phyloP scores from a whole-genome alignment of 2,113 vertebrate genomes.

The Petrocephalus zakoni region DNA sequence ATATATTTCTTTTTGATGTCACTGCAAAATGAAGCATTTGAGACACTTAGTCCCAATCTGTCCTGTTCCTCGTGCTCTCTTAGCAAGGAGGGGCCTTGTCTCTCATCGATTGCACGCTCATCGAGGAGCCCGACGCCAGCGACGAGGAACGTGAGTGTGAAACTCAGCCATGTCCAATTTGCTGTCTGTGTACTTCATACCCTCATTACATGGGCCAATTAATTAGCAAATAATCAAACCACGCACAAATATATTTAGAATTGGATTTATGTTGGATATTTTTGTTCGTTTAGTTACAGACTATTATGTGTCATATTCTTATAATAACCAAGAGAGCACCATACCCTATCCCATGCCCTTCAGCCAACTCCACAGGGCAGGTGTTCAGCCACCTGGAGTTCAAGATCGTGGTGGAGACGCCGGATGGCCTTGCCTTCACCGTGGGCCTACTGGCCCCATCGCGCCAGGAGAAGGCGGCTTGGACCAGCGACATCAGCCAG shows the following conservation, averaged over 20 bases:
- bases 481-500: constrained; percentile 98
- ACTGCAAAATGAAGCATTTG: background rate
- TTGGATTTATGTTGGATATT: background rate
- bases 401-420: constrained; percentile 85
- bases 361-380: constrained; percentile 82
- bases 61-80: constrained; percentile 37
- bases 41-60: background rate
- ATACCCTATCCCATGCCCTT: constrained; percentile 18
- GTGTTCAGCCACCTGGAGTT: constrained; percentile 96
- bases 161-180: background rate
- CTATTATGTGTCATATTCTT: background rate
- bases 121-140: constrained; percentile 81
- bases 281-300: background rate
- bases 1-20: background rate
- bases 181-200: background rate
- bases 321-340: background rate
- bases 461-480: constrained; percentile 92
- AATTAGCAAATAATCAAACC: background rate
- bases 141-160: constrained; percentile 82
- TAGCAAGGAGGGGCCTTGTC: constrained; percentile 95
- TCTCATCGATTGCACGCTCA: constrained; percentile 88
- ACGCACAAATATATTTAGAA: background rate
- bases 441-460: constrained; percentile 88
- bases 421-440: constrained; percentile 78
- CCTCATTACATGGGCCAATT: background rate